phyloP scores from a whole-genome alignment of 2,888 invertebrate genomes.

The Oeneis ivallda region DNA sequence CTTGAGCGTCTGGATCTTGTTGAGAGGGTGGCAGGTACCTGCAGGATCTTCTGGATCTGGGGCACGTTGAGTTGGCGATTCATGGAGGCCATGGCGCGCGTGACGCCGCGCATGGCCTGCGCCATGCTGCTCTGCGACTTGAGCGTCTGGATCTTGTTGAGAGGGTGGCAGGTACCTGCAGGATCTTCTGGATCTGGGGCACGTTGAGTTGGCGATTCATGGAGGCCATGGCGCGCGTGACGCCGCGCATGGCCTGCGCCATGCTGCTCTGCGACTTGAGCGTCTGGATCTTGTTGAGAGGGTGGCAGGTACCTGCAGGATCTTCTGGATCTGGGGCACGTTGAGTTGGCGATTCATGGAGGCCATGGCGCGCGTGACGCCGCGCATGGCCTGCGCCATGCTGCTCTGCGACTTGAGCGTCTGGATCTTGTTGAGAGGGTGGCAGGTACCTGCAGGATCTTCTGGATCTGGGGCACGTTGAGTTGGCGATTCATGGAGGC shows the following conservation, averaged over 20 bases:
- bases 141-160: constrained; percentile 98
- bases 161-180: constrained; percentile 59
- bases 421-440: constrained; percentile 91
- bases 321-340: constrained; percentile 99
- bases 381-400: constrained; percentile 99
- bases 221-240: constrained; percentile 98
- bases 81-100: constrained; percentile 99
- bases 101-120: constrained; percentile 99
- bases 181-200: constrained; percentile 98
- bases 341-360: constrained; percentile 98
- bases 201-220: constrained; percentile 99
- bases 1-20: constrained; percentile 97
- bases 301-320: constrained; percentile 76
- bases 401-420: constrained; percentile 98
- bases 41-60: constrained; percentile 96
- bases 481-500: constrained; percentile 98
- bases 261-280: constrained; percentile 98
- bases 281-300: constrained; percentile 96
- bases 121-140: constrained; percentile 99
- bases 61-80: constrained; percentile 98
- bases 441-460: constrained; percentile 84
- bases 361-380: constrained; percentile 98
- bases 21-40: constrained; percentile 53
- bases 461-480: constrained; percentile 99
- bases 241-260: constrained; percentile 99